Evolutionary conservation across 1,140 invertebrate genomes (phyloP).

Genomic region (Conopomorpha cramerella): DNA sequence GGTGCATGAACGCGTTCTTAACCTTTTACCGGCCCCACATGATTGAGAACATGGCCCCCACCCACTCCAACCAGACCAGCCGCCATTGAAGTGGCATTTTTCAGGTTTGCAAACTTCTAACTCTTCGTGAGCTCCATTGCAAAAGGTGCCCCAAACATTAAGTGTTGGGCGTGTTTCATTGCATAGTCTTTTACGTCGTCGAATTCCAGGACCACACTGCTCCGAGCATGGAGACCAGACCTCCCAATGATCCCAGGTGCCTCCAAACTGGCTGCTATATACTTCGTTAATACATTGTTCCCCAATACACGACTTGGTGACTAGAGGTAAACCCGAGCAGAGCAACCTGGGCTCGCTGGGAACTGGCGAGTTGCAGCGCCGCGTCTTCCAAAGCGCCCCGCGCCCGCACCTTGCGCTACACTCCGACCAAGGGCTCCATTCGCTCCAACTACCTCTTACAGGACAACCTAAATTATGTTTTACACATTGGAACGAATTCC

Average conservation of each 20-base stretch:
- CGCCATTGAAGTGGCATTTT: slow-evolving; percentile 29
- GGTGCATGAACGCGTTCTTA: slow-evolving; percentile 33
- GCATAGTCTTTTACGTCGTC: slow-evolving; percentile 27
- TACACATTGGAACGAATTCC: slow-evolving; percentile 41
- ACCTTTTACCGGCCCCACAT: slow-evolving; percentile 33
- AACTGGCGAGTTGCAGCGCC: slow-evolving; percentile 32
- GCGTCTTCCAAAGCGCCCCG: slow-evolving; percentile 28
- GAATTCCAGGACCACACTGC: slow-evolving; percentile 30
- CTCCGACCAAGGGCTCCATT: slow-evolving; percentile 34
- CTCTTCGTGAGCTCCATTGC: slow-evolving; percentile 35
- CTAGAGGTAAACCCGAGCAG: slow-evolving; percentile 31
- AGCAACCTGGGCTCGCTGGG: slow-evolving; percentile 23
- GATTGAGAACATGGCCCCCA: slow-evolving; percentile 42
- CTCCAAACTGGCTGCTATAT: slow-evolving; percentile 10
- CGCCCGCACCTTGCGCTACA: slow-evolving; percentile 39
- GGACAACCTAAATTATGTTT: slow-evolving; percentile 41
- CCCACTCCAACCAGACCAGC: slow-evolving; percentile 39
- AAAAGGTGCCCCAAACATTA: slow-evolving; percentile 34
- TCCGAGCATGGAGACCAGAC: slow-evolving; percentile 36
- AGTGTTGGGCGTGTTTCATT: slow-evolving; percentile 18
- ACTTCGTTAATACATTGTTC: slow-evolving; percentile 31
- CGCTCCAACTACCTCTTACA: slow-evolving; percentile 32
- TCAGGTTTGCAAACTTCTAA: slow-evolving; percentile 26
- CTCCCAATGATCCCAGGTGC: slow-evolving; percentile 33
- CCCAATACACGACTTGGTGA: slow-evolving; percentile 29